Evolutionary conservation across 2,113 vertebrate species (phyloP), one percentile per base, ranked within the genome.

Genomic region (Parotia lawesii): DNA sequence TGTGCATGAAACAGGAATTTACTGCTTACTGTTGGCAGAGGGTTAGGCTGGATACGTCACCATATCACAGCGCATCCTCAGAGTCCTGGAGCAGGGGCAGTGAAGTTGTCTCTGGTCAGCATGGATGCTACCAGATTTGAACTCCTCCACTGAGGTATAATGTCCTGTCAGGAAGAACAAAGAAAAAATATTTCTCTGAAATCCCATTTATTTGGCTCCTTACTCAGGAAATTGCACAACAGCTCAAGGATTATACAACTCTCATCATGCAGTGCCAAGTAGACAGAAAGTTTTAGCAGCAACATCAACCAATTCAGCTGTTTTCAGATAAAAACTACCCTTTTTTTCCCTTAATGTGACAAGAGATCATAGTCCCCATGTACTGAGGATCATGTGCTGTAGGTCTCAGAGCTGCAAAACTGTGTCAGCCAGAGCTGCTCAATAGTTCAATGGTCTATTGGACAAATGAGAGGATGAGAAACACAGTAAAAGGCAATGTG

Each of bases 111-210:
- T 94, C 57, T 6, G 40, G 38, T 93, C 91, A 12, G 56, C 90
- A 47, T 50, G 69, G 87, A 74, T 93, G 47, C 20, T 66, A 20
- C 65, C 90, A 85, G 94, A 83, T 93, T 91, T 77, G 64, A 29
- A 84, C 80, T 95, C 37, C 79, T 83, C 62, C 85, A 90, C 74
- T 23, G 17, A 81, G 25, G 38, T 92, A 87, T 66, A 87, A 92
- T 79, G 87, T 66, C 85, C 91, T 90, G 85, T 90, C 95, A 83
- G 38, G 45, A 92, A 65, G 67, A 89, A 89, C 66, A 92, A 95
- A 88, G 79, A 54, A 85, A 70, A 91, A 44, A 69, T 40, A 90
- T 58, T 47, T 70, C 35, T 88, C 74, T 94, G 84, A 89, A 95
- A 90, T 87, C 54, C 16, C 37, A 69, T 84, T 74, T 91, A 29